A percentile compares a stretch with the other conserved stretches of the same genome.
Evolutionary conservation across 2,888 invertebrate genomes (phyloP).

Genomic region (Xestia sexstrigata): DNA sequence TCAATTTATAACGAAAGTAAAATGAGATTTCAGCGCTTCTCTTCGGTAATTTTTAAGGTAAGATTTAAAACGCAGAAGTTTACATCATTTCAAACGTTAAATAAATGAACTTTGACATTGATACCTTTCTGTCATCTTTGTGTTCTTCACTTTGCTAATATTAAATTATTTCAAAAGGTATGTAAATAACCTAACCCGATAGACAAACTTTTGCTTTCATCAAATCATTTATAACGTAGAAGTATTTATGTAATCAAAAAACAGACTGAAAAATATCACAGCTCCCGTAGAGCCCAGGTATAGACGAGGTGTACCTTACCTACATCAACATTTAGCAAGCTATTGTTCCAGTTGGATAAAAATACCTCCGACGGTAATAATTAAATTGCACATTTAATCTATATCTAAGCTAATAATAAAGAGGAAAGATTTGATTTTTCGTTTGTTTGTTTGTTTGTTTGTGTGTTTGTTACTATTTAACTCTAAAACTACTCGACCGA

Average conservation of each 20-base stretch:
- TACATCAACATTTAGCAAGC: not conserved
- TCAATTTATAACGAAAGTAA: constrained; percentile 42
- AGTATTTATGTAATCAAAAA: not conserved
- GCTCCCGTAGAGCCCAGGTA: not conserved
- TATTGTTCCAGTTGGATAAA: not conserved
- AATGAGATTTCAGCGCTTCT: not conserved
- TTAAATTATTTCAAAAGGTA: not conserved
- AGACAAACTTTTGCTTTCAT: not conserved
- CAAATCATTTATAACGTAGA: not conserved
- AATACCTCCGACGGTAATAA: not conserved
- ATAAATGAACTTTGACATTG: constrained; percentile 6
- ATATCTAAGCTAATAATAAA: too few species aligned
- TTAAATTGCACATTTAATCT: not conserved
- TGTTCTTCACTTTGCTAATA: not conserved
- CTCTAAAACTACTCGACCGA: too few species aligned
- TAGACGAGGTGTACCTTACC: too few species aligned
- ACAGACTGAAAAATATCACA: not conserved
- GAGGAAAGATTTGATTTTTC: too few species aligned
- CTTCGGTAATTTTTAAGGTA: not conserved
- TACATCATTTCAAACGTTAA: constrained; percentile 2
- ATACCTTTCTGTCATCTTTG: constrained; percentile 10
- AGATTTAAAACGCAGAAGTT: constrained; percentile 21
- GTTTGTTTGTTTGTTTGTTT: too few species aligned
- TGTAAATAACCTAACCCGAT: not conserved
- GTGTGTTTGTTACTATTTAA: too few species aligned